Evolutionary conservation across 2,113 vertebrate species (phyloP).

Genomic region (Seriola quinqueradiata): DNA sequence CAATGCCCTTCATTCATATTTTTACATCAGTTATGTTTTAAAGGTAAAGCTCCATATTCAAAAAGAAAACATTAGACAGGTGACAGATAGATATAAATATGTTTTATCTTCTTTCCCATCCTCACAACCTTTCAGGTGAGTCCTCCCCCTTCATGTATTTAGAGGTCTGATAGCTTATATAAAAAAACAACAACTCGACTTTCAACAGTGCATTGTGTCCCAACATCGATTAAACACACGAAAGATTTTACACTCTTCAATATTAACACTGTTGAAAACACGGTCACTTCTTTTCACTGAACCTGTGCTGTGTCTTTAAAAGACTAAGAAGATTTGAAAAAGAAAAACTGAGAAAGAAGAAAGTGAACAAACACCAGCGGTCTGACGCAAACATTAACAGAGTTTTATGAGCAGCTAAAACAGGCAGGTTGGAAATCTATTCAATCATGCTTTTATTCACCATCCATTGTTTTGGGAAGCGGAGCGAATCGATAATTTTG

Average conservation of each 20-base stretch:
- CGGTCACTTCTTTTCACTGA: no score
- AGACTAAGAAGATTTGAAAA: background rate
- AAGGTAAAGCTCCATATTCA: no score
- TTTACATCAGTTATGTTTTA: no score
- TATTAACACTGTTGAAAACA: background rate
- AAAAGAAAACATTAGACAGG: no score
- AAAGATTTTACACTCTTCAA: background rate
- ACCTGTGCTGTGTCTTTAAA: background rate
- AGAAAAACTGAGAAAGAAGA: background rate
- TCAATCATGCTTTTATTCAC: slow-evolving; percentile 62
- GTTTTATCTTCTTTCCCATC: no score
- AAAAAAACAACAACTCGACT: background rate
- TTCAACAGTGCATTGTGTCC: background rate
- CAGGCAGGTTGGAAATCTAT: slow-evolving; percentile 53
- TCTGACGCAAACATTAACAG: slow-evolving; percentile 24
- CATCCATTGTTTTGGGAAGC: slow-evolving; percentile 66
- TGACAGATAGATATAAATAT: no score
- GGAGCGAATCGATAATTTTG: slow-evolving; percentile 72
- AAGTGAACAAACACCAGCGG: slow-evolving; percentile 14
- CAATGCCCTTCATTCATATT: no score
- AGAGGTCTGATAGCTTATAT: background rate
- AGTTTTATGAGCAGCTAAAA: slow-evolving; percentile 33
- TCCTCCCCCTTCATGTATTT: background rate
- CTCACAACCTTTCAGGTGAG: no score
- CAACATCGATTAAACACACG: background rate